phyloP scores from a whole-genome alignment of 1,140 invertebrate species.

The Lysiphlebus fabarum region DNA sequence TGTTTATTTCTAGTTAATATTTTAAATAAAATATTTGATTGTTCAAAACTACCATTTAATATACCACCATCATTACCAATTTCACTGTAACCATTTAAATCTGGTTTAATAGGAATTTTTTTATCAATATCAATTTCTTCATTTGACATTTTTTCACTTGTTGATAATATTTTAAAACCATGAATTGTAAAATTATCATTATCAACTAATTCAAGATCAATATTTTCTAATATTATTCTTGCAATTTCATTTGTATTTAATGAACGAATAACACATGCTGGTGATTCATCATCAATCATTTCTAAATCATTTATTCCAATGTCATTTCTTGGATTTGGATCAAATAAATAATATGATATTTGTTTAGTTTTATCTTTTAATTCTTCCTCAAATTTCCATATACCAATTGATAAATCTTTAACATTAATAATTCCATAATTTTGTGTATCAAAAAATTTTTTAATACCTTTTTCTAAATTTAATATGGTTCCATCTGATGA shows the following conservation, averaged over 20 bases:
- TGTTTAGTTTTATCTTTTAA: conserved; percentile 29
- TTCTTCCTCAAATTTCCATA: conserved; percentile 45
- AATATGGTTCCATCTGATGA: conserved; percentile 17
- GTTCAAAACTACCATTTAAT: conserved; percentile 39
- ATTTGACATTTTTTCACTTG: conserved; percentile 34
- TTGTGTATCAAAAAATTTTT: conserved; percentile 36
- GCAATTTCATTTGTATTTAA: conserved; percentile 29
- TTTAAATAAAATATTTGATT: conserved; percentile 37
- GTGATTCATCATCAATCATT: conserved; percentile 17
- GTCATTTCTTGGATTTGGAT: conserved; percentile 34
- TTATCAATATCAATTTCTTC: conserved; percentile 45
- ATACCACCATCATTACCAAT: conserved; percentile 35
- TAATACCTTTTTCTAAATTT: conserved; percentile 30
- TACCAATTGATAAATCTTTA: conserved; percentile 30
- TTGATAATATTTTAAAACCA: conserved; percentile 31
- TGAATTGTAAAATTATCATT: conserved; percentile 39
- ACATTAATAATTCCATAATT: conserved; percentile 39
- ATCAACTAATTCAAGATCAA: conserved; percentile 15
- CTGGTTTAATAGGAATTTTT: conserved; percentile 32
- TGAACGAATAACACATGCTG: conserved; percentile 37
- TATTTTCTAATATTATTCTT: conserved; percentile 28
- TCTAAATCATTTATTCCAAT: conserved; percentile 20
- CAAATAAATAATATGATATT: conserved; percentile 39
- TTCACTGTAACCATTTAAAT: conserved; percentile 33
- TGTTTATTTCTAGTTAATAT: conserved; percentile 41